phyloP scores from a whole-genome alignment of 2,888 invertebrate genomes.

The Lepeophtheirus nordmannii region DNA sequence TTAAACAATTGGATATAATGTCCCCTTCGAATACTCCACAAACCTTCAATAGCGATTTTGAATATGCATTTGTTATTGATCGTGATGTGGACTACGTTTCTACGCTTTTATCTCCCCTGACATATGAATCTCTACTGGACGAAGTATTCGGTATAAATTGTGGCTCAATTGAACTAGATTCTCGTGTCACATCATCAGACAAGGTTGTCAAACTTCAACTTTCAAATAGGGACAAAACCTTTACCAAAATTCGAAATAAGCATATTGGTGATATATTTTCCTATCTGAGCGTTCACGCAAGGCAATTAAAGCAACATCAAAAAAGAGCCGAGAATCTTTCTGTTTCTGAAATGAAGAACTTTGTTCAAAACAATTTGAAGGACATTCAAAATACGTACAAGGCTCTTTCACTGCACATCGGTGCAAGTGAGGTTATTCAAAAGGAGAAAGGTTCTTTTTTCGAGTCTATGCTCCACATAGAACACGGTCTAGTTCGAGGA shows the following conservation, averaged over 20 bases:
- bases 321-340: neutral
- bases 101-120: neutral
- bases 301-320: neutral
- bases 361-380: constrained; percentile 1
- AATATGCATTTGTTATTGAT: neutral
- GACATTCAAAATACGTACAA: neutral
- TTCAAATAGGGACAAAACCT: constrained; percentile 4
- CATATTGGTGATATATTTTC: neutral
- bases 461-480: neutral
- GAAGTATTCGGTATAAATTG: neutral
- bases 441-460: neutral
- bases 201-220: neutral
- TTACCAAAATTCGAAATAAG: constrained; percentile 6
- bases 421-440: constrained; percentile 10
- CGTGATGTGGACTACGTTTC: neutral
- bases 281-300: neutral
- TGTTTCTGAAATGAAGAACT: constrained; percentile 1
- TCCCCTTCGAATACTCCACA: neutral
- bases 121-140: neutral
- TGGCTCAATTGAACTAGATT: constrained; percentile 2
- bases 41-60: neutral
- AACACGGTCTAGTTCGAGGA: neutral
- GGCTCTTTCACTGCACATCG: neutral
- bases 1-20: neutral
- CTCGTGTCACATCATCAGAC: neutral